Conservation (phyloP, 2,113 vertebrate genomes). For the Rousettus leschenaultii region DNA sequence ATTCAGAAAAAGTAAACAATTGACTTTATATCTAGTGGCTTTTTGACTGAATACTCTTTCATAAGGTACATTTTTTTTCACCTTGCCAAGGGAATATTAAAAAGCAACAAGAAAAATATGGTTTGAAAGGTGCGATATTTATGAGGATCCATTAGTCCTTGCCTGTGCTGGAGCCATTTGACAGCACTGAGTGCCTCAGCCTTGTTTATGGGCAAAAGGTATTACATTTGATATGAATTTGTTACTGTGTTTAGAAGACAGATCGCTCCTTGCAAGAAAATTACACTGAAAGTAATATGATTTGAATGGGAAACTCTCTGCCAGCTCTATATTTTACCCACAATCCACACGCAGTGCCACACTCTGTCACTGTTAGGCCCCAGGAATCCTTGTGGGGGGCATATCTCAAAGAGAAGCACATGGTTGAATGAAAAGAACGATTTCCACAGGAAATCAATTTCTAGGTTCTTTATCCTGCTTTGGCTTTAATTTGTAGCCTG, state of each 20-base stretch:
- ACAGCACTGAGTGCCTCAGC: background rate
- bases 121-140: background rate
- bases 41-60: background rate
- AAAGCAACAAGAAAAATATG: background rate
- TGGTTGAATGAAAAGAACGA: background rate
- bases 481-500: background rate
- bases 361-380: background rate
- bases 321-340: background rate
- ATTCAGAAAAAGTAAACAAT: background rate
- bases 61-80: background rate
- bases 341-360: rapidly evolving
- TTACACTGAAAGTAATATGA: background rate
- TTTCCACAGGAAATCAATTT: background rate
- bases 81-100: background rate
- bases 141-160: background rate
- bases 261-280: background rate
- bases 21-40: background rate
- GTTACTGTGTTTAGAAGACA: background rate
- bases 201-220: background rate
- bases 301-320: background rate
- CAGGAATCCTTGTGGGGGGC: background rate
- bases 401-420: background rate
- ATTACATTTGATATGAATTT: background rate
- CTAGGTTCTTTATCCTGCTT: background rate
- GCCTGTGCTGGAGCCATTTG: background rate